Evolutionary conservation across 2,113 vertebrate genomes (phyloP).

Genomic region (Amphiprion percula): DNA sequence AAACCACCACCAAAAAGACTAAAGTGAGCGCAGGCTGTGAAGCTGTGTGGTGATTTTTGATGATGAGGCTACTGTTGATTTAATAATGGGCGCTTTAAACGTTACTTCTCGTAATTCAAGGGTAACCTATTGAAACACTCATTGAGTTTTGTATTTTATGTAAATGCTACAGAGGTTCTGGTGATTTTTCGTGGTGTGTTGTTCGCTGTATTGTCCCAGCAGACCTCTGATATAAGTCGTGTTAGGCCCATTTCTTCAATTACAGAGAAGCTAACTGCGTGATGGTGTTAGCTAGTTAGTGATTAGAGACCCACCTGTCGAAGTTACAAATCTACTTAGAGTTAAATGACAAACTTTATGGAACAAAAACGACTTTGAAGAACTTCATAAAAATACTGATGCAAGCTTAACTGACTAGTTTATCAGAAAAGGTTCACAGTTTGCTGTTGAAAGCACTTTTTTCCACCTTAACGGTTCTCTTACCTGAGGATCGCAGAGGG

Average conservation of each 20-base stretch:
- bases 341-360: background rate
- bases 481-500: slow-evolving; percentile 61
- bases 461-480: background rate
- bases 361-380: background rate
- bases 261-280: background rate
- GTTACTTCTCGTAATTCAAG: no score
- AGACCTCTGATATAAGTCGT: background rate
- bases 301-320: slow-evolving; percentile 44
- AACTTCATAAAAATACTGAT: background rate
- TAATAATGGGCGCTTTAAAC: no score
- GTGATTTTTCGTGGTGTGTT: background rate
- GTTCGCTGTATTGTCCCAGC: background rate
- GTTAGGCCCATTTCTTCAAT: fast-evolving
- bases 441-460: background rate
- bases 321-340: background rate
- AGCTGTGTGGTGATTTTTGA: no score
- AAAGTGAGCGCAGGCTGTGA: no score
- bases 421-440: fast-evolving
- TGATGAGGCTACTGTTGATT: no score
- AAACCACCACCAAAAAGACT: no score
- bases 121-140: no score
- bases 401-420: background rate
- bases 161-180: background rate
- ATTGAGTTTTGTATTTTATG: no score
- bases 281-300: background rate